Evolutionary conservation across 2,797 vertebrate species (phyloP), one percentile per base, ranked within the genome.

Genomic region (Centroberyx gerrardi): DNA sequence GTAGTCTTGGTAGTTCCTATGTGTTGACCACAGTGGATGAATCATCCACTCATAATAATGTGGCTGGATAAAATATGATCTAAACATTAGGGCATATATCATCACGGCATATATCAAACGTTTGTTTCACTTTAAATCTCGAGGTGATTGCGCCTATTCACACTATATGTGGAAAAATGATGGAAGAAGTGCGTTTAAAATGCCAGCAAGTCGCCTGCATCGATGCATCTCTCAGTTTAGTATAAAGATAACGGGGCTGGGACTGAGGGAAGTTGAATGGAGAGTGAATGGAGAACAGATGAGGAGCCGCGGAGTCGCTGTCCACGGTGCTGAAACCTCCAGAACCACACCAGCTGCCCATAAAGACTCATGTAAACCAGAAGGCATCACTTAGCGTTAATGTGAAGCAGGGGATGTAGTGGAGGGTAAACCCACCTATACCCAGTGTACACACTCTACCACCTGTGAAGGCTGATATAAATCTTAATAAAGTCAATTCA

Each of bases 281-380:
- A 40, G 56, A n/a, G 33, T 5, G 40, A 52, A 46, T 18, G 46
- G 31, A 36, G 8, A 2, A 3, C 58, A 52, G 29, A 38, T 12
- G 31, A 15, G 53, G 5, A 49, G 40, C 27, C 38, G 48, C 15
- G 5, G 52, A 17, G 49, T 36, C 71, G 18, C 74, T 85, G 69
- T 77, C 80, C 52, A 2, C 9, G 67, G 80, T 67, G 68, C 81
- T 84, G 72, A 71, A 76, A 42, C 48, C 28, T 3, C 15, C 5
- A 4, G 3, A 4, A 8, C 2, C n/a, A 22, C 22, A 22, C 22
- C 12, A 27, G 53, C 8, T 18, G 22, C 9, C 53, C 28, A 5
- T 8, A 4, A 6, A 62, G 6, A 27, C 44, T 7, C 1, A 1
- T 56, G 2, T 17, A 29, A 27, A 38, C 29, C 9, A 28, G 1